Evolutionary conservation across 2,888 invertebrate species (phyloP).

Genomic region (Eutolmus rufibarbis): DNA sequence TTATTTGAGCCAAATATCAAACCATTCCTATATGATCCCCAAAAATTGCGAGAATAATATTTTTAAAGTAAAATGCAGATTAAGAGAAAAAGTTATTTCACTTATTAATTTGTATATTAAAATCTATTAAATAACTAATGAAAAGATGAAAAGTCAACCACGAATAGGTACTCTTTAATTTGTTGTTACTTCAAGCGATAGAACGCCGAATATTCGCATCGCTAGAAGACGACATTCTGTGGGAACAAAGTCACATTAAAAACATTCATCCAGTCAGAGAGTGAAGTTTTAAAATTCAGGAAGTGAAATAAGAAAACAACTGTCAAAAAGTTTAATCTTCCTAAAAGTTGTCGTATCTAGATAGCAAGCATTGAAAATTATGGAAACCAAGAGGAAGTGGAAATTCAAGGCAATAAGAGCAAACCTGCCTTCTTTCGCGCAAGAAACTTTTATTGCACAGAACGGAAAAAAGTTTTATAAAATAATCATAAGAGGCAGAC

Average conservation of each 20-base stretch:
- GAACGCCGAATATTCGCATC: background rate
- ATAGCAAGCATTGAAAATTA: background rate
- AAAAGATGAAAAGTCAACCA: background rate
- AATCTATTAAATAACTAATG: background rate
- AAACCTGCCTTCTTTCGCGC: background rate
- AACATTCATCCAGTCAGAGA: background rate
- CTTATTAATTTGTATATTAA: background rate
- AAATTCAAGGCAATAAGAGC: background rate
- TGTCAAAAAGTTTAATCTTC: background rate
- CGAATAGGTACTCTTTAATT: background rate
- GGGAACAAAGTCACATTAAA: background rate
- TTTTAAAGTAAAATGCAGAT: too few species aligned
- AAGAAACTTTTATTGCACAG: background rate
- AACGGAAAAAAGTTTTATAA: background rate
- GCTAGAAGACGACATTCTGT: background rate
- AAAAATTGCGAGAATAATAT: too few species aligned
- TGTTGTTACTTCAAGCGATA: background rate
- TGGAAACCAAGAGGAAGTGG: background rate
- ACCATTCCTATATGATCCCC: too few species aligned
- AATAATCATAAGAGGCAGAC: background rate
- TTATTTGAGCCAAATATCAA: too few species aligned
- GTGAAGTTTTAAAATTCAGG: constrained; percentile 9
- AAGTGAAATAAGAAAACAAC: constrained; percentile 13
- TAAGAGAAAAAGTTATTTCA: background rate
- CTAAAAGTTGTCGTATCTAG: background rate